phyloP scores from a whole-genome alignment of 2,797 vertebrate genomes.

The Sandelia bainsii region DNA sequence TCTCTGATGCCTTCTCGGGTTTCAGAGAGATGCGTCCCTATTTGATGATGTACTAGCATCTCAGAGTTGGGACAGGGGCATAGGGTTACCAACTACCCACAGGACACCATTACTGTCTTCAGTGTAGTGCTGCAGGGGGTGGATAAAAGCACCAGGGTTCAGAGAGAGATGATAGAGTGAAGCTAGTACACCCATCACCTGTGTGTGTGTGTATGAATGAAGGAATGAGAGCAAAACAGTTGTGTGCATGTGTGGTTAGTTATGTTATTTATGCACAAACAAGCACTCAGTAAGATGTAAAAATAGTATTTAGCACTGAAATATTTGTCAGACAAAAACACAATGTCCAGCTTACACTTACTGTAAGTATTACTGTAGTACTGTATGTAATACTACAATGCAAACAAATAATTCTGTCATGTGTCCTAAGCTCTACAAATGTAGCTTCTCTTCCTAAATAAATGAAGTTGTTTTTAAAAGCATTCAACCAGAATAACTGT shows the following conservation, averaged over 20 bases:
- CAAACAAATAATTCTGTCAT: not conserved
- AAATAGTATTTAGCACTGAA: not conserved
- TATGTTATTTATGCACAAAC: slow-evolving; percentile 8
- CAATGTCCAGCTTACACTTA: too few species aligned
- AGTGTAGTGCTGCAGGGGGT: slow-evolving; percentile 69
- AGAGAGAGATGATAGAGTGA: slow-evolving; percentile 32
- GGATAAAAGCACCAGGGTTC: slow-evolving; percentile 74
- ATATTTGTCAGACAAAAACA: not conserved
- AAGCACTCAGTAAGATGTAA: not conserved
- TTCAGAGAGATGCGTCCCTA: slow-evolving; percentile 64
- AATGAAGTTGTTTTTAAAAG: not conserved
- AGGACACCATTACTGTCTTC: slow-evolving; percentile 74
- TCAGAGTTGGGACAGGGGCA: slow-evolving; percentile 58
- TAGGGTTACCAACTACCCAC: slow-evolving; percentile 79
- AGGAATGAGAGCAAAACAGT: slow-evolving; percentile 1
- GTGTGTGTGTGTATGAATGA: not conserved
- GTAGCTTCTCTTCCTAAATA: not conserved
- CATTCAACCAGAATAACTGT: slow-evolving; percentile 3
- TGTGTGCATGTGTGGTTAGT: slow-evolving; percentile 20
- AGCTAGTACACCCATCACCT: slow-evolving; percentile 23
- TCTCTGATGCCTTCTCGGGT: slow-evolving; percentile 77
- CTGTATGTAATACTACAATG: not conserved
- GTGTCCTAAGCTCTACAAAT: not conserved
- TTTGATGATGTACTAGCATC: slow-evolving; percentile 76
- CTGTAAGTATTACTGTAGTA: not conserved